Percentiles rank a stretch among this genome's conserved stretches.
These are phyloP conservation scores for Aproaerema taeniolella DNA, from an alignment of 2,888 invertebrate species.

Conservation along the genomic window DNA sequence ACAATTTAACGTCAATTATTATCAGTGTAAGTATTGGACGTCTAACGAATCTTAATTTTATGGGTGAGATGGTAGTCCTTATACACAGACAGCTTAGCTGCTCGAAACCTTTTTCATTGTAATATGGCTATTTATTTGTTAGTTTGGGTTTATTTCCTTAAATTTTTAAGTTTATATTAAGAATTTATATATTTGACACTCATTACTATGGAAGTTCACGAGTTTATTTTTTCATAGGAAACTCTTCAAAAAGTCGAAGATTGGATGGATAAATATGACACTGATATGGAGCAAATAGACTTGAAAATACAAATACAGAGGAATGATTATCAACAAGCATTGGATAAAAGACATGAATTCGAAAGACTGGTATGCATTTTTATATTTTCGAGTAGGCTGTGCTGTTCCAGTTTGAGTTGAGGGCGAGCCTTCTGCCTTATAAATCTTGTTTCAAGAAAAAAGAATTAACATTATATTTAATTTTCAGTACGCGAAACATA, in stretches of 20 bases:
- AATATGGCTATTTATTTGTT: too few relatives aligned
- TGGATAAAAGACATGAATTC: conserved; percentile 33
- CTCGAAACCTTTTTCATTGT: too few relatives aligned
- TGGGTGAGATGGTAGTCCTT: too few relatives aligned
- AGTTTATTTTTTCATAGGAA: conserved; percentile 39
- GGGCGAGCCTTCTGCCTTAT: too few relatives aligned
- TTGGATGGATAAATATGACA: conserved; percentile 61
- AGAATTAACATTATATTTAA: too few relatives aligned
- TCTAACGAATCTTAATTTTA: too few relatives aligned
- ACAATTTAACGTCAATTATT: conserved; percentile 39
- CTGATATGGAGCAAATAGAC: conserved; percentile 52
- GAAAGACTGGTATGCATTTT: conserved; percentile 38
- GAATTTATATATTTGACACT: not conserved
- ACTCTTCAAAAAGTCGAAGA: conserved; percentile 46
- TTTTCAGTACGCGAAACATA: conserved; percentile 2
- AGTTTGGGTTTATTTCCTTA: too few relatives aligned
- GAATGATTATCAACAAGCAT: conserved; percentile 39
- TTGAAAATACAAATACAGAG: conserved; percentile 54
- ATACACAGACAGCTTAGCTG: too few relatives aligned
- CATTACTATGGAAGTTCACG: too few relatives aligned
- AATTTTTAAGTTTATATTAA: not conserved
- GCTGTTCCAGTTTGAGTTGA: too few relatives aligned
- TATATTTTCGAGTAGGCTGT: too few relatives aligned
- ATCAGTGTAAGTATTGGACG: conserved; percentile 52
- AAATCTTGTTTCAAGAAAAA: too few relatives aligned